Base-by-base conservation (phyloP, 1,140 invertebrate species). In the Bombus difficillimus region DNA sequence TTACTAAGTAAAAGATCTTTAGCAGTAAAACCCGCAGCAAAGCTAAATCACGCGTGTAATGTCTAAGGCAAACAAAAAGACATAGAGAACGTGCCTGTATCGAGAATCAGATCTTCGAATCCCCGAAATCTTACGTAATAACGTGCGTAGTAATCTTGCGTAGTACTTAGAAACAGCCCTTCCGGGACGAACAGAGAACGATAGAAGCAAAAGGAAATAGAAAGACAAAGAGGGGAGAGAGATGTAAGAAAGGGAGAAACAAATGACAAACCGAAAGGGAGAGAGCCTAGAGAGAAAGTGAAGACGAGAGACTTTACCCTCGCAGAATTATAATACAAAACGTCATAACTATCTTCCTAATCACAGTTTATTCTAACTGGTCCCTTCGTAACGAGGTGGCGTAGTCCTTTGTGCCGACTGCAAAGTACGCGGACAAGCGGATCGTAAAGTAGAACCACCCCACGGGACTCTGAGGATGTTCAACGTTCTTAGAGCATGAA, bases 361-460 rank as follows among this genome's bases (percentile, higher is more conserved):
- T 95, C 94, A 94, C 93, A 94, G 94, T 94, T 95, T 94, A 94
- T 95, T 95, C 92, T 94, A 95, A 95, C 93, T 92, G 93, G 93
- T 92, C 89, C 92, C 93, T 91, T 90, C 90, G 91, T 94, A 95
- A 94, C 92, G 93, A 94, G 93, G 92, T 92, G 91, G 90, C 93
- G 87, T 89, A 87, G 88, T 91, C 87, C 89, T 92, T 89, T 92
- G 91, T 91, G 83, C 90, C 88, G 88, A 91, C 91, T 91, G 88
- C 88, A 86, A 89, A 90, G 92, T 91, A 91, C 91, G 90, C 91
- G 90, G 93, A 94, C 90, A 91, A 93, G 90, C 89, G 71, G 71
- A 91, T 94, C 94, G 92, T 94, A 94, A 94, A 94, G 93, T 87
- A 92, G 91, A 94, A 93, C 92, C 93, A 92, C 92, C 93, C 92